A percentile compares a stretch with the other conserved stretches of the same genome.
These are phyloP conservation scores for Agrotis clavis DNA, from an alignment of 2,888 invertebrate species.

Conservation along the genomic window DNA sequence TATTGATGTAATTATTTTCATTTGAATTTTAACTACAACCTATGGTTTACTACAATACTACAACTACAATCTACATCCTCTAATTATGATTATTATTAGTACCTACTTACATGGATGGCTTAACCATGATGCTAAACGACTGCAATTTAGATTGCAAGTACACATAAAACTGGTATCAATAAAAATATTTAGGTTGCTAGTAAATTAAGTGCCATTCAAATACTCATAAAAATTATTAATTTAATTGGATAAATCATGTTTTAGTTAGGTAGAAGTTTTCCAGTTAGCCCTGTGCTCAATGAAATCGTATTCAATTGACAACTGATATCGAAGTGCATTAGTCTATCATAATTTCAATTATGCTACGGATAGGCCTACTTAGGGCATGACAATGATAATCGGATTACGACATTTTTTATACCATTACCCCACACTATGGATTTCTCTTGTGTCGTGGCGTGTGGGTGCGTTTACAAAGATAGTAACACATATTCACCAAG, in stretches of 20 bases:
- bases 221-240: conserved; percentile 33
- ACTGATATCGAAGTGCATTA: neutral
- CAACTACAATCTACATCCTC: neutral
- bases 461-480: no score
- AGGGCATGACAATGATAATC: no score
- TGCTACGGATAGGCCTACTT: no score
- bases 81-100: no score
- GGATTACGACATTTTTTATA: no score
- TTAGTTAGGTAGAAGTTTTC: neutral
- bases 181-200: conserved; percentile 33
- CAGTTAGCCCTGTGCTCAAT: neutral
- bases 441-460: no score
- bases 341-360: neutral
- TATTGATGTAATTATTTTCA: no score
- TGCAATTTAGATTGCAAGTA: conserved; percentile 8
- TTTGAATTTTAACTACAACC: neutral
- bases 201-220: conserved; percentile 23
- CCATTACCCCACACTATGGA: no score
- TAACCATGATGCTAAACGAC: neutral
- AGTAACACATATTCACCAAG: no score
- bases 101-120: neutral
- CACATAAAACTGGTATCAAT: conserved; percentile 16
- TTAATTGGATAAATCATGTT: conserved; percentile 15
- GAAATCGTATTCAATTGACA: neutral
- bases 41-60: no score